phyloP scores from a whole-genome alignment of 2,888 invertebrate genomes.

The Seladonia tumulorum region DNA sequence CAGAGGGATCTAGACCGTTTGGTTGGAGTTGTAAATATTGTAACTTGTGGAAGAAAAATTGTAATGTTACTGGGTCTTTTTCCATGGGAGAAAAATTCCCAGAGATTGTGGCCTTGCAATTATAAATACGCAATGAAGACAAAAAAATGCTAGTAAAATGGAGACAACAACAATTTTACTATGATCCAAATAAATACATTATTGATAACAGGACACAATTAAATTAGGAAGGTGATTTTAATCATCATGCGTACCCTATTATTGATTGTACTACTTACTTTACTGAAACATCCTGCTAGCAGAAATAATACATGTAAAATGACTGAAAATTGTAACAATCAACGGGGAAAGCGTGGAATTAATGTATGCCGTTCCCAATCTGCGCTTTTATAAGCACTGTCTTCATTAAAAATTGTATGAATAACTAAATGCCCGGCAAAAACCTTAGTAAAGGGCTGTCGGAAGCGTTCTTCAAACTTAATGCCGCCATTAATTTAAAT shows the following conservation, averaged over 20 bases:
- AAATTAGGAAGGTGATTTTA: too few species aligned
- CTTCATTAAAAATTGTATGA: slow-evolving; percentile 2
- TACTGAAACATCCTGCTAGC: not conserved
- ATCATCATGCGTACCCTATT: not conserved
- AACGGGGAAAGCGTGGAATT: not conserved
- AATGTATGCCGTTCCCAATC: not conserved
- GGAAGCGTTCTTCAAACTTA: not conserved
- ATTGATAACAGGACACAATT: not conserved
- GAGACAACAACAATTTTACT: not conserved
- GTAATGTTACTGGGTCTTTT: not conserved
- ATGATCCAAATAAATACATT: not conserved
- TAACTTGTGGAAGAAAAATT: not conserved
- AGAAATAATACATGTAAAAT: not conserved
- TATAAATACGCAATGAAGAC: too few species aligned
- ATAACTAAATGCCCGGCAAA: not conserved
- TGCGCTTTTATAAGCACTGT: not conserved
- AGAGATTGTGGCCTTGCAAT: too few species aligned
- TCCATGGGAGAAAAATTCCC: too few species aligned
- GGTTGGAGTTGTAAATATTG: not conserved
- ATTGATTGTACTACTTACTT: not conserved
- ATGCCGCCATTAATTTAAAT: slow-evolving; percentile 7
- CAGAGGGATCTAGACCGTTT: not conserved
- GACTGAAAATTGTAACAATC: not conserved
- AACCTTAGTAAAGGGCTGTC: not conserved
- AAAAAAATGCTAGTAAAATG: not conserved